phyloP scores from a whole-genome alignment of 2,797 vertebrate genomes.

The Darevskia nairensis region DNA sequence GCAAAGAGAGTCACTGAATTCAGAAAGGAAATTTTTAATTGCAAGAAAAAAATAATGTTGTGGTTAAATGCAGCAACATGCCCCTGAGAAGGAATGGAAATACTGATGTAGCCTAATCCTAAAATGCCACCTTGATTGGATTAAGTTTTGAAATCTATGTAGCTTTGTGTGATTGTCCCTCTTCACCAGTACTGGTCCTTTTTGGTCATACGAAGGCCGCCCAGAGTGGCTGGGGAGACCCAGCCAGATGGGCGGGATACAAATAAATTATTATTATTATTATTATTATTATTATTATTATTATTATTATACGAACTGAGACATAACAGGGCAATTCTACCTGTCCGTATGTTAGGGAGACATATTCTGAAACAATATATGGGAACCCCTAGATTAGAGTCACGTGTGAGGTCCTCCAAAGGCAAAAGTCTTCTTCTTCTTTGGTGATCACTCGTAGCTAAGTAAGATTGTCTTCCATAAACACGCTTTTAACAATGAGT shows the following conservation, averaged over 20 bases:
- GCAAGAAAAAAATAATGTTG: slow-evolving; percentile 7
- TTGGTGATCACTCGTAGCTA: too few species aligned
- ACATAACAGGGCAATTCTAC: neutral
- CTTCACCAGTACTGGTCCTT: neutral
- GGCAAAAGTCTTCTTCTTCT: too few species aligned
- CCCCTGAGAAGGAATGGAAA: neutral
- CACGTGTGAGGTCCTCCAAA: neutral
- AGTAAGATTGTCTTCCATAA: too few species aligned
- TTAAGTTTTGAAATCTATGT: neutral
- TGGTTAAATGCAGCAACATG: neutral
- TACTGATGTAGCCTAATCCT: slow-evolving; percentile 20
- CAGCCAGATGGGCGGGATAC: too few species aligned
- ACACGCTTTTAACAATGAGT: too few species aligned
- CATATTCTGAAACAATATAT: neutral
- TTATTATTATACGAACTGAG: neutral
- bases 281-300: too few species aligned
- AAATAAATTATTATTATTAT: too few species aligned
- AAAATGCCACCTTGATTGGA: neutral
- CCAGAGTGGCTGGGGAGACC: too few species aligned
- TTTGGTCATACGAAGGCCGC: neutral
- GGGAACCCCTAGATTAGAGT: neutral
- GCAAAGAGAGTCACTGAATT: neutral
- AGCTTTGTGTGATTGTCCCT: neutral
- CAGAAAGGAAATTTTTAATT: slow-evolving; percentile 3
- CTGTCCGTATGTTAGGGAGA: neutral